phyloP scores from a whole-genome alignment of 2,113 vertebrate genomes.

The Brachyistius frenatus region DNA sequence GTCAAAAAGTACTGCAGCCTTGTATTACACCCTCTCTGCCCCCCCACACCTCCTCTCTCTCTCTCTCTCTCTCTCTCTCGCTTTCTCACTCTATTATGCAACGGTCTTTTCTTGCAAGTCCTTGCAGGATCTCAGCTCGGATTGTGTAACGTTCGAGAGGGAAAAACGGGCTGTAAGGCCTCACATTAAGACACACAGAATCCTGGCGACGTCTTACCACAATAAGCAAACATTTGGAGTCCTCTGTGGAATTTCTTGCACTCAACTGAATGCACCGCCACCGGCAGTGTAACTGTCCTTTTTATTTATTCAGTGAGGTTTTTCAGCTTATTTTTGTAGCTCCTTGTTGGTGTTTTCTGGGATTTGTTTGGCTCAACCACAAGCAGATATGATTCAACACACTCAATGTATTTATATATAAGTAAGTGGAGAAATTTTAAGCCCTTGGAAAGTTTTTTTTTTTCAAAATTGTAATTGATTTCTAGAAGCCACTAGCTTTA shows the following conservation, averaged over 20 bases:
- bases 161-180: slow-evolving; percentile 57
- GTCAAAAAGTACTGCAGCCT: slow-evolving; percentile 16
- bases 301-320: slow-evolving; percentile 24
- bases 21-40: slow-evolving; percentile 21
- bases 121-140: slow-evolving; percentile 55
- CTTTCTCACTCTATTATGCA: slow-evolving; percentile 65
- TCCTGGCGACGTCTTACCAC: not conserved
- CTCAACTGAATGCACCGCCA: slow-evolving; percentile 9
- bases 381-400: too few species aligned
- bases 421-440: not conserved
- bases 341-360: slow-evolving; percentile 6
- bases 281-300: not conserved
- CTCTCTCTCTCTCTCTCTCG: not conserved
- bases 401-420: too few species aligned
- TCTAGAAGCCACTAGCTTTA: not conserved
- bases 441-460: not conserved
- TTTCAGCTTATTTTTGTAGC: slow-evolving; percentile 5
- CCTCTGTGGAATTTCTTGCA: not conserved
- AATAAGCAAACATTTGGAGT: slow-evolving; percentile 1
- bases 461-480: not conserved
- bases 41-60: not conserved
- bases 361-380: not conserved
- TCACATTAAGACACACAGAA: slow-evolving; percentile 17
- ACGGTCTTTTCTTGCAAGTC: slow-evolving; percentile 66
- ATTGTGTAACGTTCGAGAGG: slow-evolving; percentile 64